phyloP scores from a whole-genome alignment of 2,797 vertebrate species.

The Sternarchorhynchus goeldii region DNA sequence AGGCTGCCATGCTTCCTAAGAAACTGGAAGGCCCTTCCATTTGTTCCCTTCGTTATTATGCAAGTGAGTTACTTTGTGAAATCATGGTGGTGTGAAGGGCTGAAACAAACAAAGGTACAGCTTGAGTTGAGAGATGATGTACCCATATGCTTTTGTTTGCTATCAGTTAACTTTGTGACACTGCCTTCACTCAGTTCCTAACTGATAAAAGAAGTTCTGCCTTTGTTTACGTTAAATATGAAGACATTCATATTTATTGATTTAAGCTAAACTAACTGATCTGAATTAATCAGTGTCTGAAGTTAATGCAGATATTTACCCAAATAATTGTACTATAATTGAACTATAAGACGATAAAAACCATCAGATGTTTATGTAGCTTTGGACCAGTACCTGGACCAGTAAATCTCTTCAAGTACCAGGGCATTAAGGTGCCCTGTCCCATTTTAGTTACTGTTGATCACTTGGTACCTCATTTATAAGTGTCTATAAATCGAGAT shows the following conservation, averaged over 20 bases:
- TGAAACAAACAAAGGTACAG: no score
- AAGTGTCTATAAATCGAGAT: neutral
- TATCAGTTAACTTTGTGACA: neutral
- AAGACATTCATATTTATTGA: conserved; percentile 2
- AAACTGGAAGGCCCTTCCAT: no score
- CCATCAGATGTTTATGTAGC: no score
- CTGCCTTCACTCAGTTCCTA: neutral
- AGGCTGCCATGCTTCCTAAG: neutral
- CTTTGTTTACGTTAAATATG: conserved; percentile 33
- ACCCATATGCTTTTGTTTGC: neutral
- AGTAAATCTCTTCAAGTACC: neutral
- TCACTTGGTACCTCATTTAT: neutral
- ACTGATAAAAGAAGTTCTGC: neutral
- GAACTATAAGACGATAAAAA: neutral
- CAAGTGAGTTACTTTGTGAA: no score
- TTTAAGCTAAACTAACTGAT: conserved; percentile 2
- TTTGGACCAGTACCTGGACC: no score
- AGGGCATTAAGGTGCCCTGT: neutral
- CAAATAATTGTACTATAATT: neutral
- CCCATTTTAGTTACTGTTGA: neutral
- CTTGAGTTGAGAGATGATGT: neutral
- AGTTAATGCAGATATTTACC: neutral
- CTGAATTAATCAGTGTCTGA: conserved; percentile 2
- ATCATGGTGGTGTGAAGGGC: no score
- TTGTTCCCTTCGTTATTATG: no score